These are phyloP conservation scores for Bombus vancouverensis DNA, from an alignment of 1,140 invertebrate genomes.

Conservation along the genomic window DNA sequence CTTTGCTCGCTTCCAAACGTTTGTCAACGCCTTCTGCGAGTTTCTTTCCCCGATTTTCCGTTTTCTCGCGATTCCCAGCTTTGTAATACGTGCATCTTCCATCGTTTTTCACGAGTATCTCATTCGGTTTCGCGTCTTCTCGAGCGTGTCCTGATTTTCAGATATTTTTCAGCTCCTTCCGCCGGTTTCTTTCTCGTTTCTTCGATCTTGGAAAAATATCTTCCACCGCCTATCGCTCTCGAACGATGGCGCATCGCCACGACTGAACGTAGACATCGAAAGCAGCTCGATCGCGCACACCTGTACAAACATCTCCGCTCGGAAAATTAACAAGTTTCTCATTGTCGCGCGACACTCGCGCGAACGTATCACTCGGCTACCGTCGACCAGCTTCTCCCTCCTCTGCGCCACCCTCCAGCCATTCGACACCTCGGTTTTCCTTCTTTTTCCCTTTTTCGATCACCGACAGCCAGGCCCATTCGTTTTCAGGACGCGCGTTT, in stretches of 20 bases:
- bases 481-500: not conserved
- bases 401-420: not conserved
- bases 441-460: slow-evolving; percentile 48
- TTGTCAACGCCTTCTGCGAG: too few relatives aligned
- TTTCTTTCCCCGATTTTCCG: too few relatives aligned
- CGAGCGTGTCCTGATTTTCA: too few relatives aligned
- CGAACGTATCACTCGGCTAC: not conserved
- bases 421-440: slow-evolving; percentile 11
- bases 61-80: not conserved
- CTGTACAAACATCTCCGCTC: slow-evolving; percentile 49
- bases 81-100: not conserved
- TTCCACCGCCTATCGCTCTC: not conserved
- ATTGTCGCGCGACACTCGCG: slow-evolving; percentile 47
- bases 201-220: not conserved
- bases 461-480: not conserved
- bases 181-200: not conserved
- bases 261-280: too few relatives aligned
- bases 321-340: not conserved
- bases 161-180: too few relatives aligned
- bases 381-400: slow-evolving; percentile 20
- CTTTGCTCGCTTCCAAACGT: too few relatives aligned
- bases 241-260: not conserved
- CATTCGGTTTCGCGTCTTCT: too few relatives aligned
- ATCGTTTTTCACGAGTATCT: too few relatives aligned
- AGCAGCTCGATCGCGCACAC: slow-evolving; percentile 12